Evolutionary conservation across 2,797 vertebrate genomes (phyloP).

Genomic region (Champsocephalus esox): DNA sequence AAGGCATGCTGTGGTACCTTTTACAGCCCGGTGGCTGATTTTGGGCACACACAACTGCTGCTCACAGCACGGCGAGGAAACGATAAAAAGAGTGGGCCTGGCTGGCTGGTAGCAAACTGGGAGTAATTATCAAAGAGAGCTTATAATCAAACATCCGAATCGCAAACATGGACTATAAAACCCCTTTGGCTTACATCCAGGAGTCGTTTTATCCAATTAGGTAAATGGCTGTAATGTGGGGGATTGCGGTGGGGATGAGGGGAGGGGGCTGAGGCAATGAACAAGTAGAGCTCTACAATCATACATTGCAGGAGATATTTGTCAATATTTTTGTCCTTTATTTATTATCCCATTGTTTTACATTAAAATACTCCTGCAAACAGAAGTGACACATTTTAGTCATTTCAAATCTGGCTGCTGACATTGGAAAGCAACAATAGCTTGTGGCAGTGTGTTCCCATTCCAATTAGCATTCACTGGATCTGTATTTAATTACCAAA

Average conservation of each 20-base stretch:
- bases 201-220: slow-evolving; percentile 87
- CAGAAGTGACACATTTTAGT: slow-evolving; percentile 47
- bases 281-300: slow-evolving; percentile 69
- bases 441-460: slow-evolving; percentile 43
- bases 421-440: slow-evolving; percentile 33
- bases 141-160: slow-evolving; percentile 88
- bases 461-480: slow-evolving; percentile 48
- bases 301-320: slow-evolving; percentile 68
- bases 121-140: slow-evolving; percentile 87
- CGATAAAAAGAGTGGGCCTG: slow-evolving; percentile 78
- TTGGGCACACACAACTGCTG: slow-evolving; percentile 78
- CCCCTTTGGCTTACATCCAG: slow-evolving; percentile 85
- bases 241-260: slow-evolving; percentile 49
- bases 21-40: slow-evolving; percentile 83
- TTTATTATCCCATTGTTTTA: slow-evolving; percentile 58
- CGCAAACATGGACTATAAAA: slow-evolving; percentile 84
- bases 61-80: slow-evolving; percentile 75
- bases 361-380: slow-evolving; percentile 39
- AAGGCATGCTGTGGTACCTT: slow-evolving; percentile 83
- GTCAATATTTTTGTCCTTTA: slow-evolving; percentile 64
- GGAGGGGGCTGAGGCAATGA: slow-evolving; percentile 65
- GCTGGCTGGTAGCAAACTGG: slow-evolving; percentile 81
- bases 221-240: slow-evolving; percentile 85
- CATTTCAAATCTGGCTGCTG: slow-evolving; percentile 39
- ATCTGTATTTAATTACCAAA: slow-evolving; percentile 58